Evolutionary conservation across 2,797 vertebrate species (phyloP).

Genomic region (Oreochromis grahami): DNA sequence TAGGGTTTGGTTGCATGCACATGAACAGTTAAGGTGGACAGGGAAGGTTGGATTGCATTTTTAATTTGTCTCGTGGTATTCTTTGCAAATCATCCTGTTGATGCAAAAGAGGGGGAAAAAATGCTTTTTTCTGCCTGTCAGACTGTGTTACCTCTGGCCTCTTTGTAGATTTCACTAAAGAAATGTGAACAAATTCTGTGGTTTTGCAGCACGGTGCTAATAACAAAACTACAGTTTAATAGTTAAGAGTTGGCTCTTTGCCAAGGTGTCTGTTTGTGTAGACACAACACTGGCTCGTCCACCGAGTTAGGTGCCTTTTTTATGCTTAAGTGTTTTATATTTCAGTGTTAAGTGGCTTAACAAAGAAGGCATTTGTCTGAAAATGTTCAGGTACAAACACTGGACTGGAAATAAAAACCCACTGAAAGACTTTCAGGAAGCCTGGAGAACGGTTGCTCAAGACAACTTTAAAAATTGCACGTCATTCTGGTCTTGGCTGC

Average conservation of each 20-base stretch:
- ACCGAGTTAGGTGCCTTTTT: not conserved
- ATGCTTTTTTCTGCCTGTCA: accelerated
- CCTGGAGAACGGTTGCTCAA: not conserved
- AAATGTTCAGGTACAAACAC: not conserved
- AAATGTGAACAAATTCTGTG: not conserved
- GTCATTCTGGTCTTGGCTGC: not conserved
- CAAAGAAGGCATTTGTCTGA: not conserved
- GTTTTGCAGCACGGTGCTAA: not conserved
- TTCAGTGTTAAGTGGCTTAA: not conserved
- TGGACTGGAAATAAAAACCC: not conserved
- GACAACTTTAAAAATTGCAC: not conserved
- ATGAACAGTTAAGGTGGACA: not conserved
- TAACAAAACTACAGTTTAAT: not conserved
- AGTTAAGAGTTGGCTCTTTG: accelerated
- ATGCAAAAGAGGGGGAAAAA: accelerated
- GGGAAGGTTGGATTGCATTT: accelerated
- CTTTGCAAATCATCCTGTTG: not conserved
- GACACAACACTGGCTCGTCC: not conserved
- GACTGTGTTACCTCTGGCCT: not conserved
- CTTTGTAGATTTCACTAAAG: not conserved
- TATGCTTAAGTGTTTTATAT: not conserved
- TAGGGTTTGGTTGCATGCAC: not conserved
- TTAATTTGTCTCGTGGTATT: not conserved
- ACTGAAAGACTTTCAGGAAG: not conserved
- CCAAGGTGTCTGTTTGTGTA: not conserved